Evolutionary conservation across 23 tunicate species (phyloP), one percentile per base, ranked within the genome.

Genomic region (Clavelina lepadiformis): DNA sequence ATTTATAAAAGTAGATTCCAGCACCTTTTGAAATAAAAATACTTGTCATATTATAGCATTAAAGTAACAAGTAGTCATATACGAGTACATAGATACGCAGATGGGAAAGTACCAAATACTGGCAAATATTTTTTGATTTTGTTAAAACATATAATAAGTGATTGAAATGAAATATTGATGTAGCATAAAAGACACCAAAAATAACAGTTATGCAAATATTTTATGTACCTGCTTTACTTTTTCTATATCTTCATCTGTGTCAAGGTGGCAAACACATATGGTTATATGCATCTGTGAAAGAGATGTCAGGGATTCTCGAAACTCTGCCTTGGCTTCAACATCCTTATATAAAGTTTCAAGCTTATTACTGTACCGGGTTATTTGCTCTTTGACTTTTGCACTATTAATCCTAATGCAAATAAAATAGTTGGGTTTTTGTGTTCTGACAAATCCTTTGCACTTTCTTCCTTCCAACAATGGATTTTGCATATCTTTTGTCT

Each of bases 241-340:
- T n/a, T 65, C 37, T 15, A 76, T 33, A 6, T 76, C 82, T 5
- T 7, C 21, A 23, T 76, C 73, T 6, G 6, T 55, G 1, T 76
- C 64, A 26, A 76, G 28, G 3, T 18, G n/a, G 55, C 82, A 76
- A 53, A 66, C 67, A 66, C 82, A 76, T 6, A 76, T 35, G 7
- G 73, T 76, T 22, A 76, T 45, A 31, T 76, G 82, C 63, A 53
- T 45, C 41, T 76, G 65, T 3, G 21, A 2, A 1, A 36, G 28
- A 28, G 66, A 49, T 25, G 11, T 20, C 2, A 27, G 20, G n/a
- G 66, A 20, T 56, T 41, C 3, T 26, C 31, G 3, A 18, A 76
- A 25, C 33, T 11, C 66, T 18, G 35, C 70, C 3, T 13, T 20
- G 5, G 46, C 71, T 7, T 31, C 50, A 1, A 33, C 31, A 28